These are phyloP conservation scores for Ammodytes dubius DNA, from an alignment of 2,113 vertebrate genomes.

Conservation along the genomic window DNA sequence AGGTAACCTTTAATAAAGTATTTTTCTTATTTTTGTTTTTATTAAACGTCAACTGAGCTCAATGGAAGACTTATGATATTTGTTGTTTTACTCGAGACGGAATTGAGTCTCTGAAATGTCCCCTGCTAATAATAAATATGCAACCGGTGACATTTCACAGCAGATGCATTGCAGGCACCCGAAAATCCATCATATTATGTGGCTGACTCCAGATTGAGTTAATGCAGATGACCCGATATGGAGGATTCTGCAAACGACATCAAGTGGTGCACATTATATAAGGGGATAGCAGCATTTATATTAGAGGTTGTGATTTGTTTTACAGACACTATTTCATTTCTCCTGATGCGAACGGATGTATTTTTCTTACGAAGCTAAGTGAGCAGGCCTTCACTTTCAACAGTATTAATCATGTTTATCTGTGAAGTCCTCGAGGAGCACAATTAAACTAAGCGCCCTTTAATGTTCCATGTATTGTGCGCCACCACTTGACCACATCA, in stretches of 20 bases:
- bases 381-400: slow-evolving; percentile 2
- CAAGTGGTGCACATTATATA: neutral
- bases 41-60: slow-evolving; percentile 40
- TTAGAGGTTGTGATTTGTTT: neutral
- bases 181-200: slow-evolving; percentile 45
- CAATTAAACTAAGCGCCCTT: slow-evolving; percentile 3
- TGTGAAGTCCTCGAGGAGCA: neutral
- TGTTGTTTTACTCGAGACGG: slow-evolving; percentile 17
- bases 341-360: neutral
- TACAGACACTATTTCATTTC: neutral
- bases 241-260: slow-evolving; percentile 15
- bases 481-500: slow-evolving; percentile 30
- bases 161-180: slow-evolving; percentile 8
- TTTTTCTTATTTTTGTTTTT: neutral
- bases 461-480: neutral
- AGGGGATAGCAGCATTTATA: slow-evolving; percentile 6
- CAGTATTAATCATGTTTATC: slow-evolving; percentile 6
- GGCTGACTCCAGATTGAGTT: slow-evolving; percentile 26
- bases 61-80: slow-evolving; percentile 46
- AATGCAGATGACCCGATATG: neutral
- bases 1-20: slow-evolving; percentile 39
- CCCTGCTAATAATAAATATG: slow-evolving; percentile 49
- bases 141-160: slow-evolving; percentile 64
- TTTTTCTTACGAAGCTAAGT: neutral
- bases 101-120: slow-evolving; percentile 43